Conservation (phyloP, 2,113 vertebrate genomes). For the Aepyceros melampus region DNA sequence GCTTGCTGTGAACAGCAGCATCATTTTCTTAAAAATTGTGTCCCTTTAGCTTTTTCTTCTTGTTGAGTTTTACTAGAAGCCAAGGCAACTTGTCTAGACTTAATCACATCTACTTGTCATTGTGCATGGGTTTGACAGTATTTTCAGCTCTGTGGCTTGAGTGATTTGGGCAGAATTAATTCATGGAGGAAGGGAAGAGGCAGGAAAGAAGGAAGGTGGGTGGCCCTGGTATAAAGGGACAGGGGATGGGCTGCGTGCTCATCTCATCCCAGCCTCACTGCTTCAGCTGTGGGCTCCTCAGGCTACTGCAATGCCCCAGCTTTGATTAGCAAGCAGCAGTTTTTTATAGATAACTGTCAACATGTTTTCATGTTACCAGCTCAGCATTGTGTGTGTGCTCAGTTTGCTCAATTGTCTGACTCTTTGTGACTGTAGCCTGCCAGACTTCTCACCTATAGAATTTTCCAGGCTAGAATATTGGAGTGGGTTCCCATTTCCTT, state of each 20-base stretch:
- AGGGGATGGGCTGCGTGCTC: neutral
- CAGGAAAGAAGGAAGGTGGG: neutral
- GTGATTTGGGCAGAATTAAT: neutral
- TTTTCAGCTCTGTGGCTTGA: neutral
- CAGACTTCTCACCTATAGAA: no score
- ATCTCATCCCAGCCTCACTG: rapidly evolving
- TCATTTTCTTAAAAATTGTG: neutral
- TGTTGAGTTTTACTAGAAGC: no score
- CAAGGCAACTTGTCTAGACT: neutral
- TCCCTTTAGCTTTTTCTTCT: neutral
- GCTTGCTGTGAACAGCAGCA: neutral
- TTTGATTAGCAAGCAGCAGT: no score
- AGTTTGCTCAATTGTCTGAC: no score
- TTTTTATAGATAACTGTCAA: neutral
- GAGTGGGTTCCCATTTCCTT: no score
- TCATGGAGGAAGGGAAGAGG: no score
- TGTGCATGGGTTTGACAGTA: neutral
- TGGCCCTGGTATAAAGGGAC: rapidly evolving
- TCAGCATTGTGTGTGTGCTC: no score
- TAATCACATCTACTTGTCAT: neutral
- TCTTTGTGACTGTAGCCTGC: no score
- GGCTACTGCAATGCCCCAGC: no score
- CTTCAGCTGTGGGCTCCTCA: no score
- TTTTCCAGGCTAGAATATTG: no score
- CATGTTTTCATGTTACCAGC: no score